These are phyloP conservation scores for Menidia menidia DNA, from an alignment of 2,797 vertebrate species.

Conservation along the genomic window DNA sequence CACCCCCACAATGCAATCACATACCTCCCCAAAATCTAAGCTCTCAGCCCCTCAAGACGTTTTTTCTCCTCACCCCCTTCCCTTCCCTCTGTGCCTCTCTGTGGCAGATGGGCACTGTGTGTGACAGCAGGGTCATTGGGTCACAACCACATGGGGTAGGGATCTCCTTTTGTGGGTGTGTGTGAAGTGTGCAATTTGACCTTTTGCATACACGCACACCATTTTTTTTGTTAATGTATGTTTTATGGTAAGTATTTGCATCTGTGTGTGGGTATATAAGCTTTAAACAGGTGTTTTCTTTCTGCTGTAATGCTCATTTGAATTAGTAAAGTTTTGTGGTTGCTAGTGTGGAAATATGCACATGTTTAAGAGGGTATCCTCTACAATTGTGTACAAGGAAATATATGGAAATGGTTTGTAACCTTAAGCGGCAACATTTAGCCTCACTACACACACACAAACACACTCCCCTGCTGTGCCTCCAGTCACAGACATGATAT, in stretches of 20 bases:
- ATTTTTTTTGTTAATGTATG: not conserved
- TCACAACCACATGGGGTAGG: constrained; percentile 82
- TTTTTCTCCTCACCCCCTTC: constrained; percentile 22
- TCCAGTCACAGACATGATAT: constrained; percentile 68
- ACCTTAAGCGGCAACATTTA: constrained; percentile 52
- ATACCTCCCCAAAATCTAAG: constrained; percentile 13
- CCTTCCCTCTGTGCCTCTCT: constrained; percentile 72
- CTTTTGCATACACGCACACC: constrained; percentile 37
- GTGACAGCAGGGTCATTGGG: constrained; percentile 84
- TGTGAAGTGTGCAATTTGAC: constrained; percentile 48
- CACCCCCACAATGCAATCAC: not conserved
- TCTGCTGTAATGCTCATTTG: not conserved
- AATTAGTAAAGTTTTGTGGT: not conserved
- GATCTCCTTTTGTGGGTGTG: constrained; percentile 52
- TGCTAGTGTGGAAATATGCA: not conserved
- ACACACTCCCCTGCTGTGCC: constrained; percentile 39
- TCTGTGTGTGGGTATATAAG: not conserved
- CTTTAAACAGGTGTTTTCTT: not conserved
- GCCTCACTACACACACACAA: constrained; percentile 28
- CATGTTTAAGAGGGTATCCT: not conserved
- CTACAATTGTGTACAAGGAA: constrained; percentile 21
- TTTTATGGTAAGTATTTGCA: constrained; percentile 2
- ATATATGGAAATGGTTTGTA: constrained; percentile 50
- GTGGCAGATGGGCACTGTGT: constrained; percentile 86
- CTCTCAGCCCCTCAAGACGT: constrained; percentile 18